Evolutionary conservation across 2,888 invertebrate species (phyloP), one percentile per base, ranked within the genome.

Genomic region (Laspeyria flexula): DNA sequence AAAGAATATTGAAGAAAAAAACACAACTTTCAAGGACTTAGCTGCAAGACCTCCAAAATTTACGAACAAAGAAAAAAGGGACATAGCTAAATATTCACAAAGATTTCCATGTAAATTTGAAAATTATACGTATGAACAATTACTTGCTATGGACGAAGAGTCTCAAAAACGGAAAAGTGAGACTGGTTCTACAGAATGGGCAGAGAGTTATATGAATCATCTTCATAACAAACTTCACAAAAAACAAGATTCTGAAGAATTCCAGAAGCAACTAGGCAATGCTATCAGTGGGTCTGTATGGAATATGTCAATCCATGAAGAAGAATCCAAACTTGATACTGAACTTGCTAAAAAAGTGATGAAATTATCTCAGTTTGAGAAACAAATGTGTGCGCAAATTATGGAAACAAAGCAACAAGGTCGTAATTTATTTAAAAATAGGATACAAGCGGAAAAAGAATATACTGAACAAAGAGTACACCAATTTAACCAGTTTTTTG

Each of bases 341-440:
- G 83, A 89, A 10, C 81, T 95, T 9, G 91, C 93, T 0, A 88
- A 88, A 47, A 94, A 93, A 65, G 89, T 95, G 3, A 79, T 95
- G 75, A 93, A 94, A 67, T 90, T 95, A 53, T 94, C 95, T 0
- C 87, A 93, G 35, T 95, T 94, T 75, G 95, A 95, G 71, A 95
- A 95, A 74, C 94, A 94, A 79, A 94, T 95, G 86, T 89, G 93
- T 38, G 93, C 93, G 29, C 94, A 94, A 81, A 83, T 95, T 50
- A 93, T 93, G 79, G 94, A 95, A 75, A 92, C 95, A 0, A 93
- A 94, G 44, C 88, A 93, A 40, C 93, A 94, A 63, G 93, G 93
- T 29, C 88, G 93, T 31, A 88, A 91, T 57, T 88, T 95, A 59
- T 76, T 90, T 0, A 83, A 90, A 41, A 94, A 94, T 70, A 89